Base-by-base conservation (phyloP, 1,140 invertebrate genomes). In the Eufriesea mexicana region DNA sequence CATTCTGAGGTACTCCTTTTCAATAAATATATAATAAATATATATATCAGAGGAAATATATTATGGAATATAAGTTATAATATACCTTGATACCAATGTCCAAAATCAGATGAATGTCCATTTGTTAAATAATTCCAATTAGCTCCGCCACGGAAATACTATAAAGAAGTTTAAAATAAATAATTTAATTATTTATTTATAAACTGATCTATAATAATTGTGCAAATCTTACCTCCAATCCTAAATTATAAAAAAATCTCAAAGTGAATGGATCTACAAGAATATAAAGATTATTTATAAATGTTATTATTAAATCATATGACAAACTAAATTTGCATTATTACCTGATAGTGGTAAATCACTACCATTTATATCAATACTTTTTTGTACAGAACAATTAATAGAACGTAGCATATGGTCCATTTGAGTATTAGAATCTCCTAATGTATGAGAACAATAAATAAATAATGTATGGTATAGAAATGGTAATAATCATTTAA, bases 171-270 rank as follows among this genome's bases (percentile, higher is more conserved):
- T 66, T 42, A n/a, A 67, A 54, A 75, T 77, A 70, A 68, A 76
- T 25, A 73, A 49, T 35, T 35, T 35, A 35, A 5, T 66, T 61
- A 57, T 20, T 1, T 74, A 62, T 4, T 51, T 47, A 74, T 23
- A 20, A 28, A 54, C 54, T 71, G 64, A 42, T 64, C 47, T 70
- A 25, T 9, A 72, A 45, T 25, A 67, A 68, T 68, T 51, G 67
- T 57, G 35, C 49, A 8, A 57, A 47, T 25, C 59, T 67, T 91
- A 93, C 92, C 88, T 96, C 96, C 57, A 96, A 91, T 86, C 96
- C 96, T 86, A 96, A 91, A 91, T 96, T 97, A 92, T 95, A 96
- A 90, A 95, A 97, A 87, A 95, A 96, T 76, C 96, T 95, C 61
- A 96, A 90, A 16, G 96, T 96, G 49, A 92, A 91, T 64, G 96